Base-by-base conservation (phyloP, 2,888 invertebrate species). In the Trissolcus japonicus region DNA sequence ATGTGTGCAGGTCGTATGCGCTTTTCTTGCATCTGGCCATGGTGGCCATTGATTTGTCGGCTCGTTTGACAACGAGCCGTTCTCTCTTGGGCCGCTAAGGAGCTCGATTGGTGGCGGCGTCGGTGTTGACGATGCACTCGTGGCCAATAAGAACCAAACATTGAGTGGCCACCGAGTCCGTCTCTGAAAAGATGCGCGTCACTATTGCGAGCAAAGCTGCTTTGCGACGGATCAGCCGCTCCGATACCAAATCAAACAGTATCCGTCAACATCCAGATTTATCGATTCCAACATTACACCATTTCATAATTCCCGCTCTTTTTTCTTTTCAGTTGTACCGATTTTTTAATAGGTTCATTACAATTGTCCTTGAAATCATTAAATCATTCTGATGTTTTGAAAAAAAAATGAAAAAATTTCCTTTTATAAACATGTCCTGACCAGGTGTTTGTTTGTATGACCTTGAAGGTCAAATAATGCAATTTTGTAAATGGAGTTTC, bases 101-200 rank as follows among this genome's bases (percentile, higher is more conserved):
- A 35, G 46, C 46, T 46, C 50, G 41, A 21, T 56, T 66, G 56
- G 56, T 29, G 41, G 19, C 29, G 35, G 53, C 51, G 35, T 62
- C 48, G 14, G 17, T 50, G 35, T 19, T 46, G 46, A 46, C 46
- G 46, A 43, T 29, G 19, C 17, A 54, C 66, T 57, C 78, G 75
- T 79, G 80, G 72, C 80, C 80, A 79, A 82, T 75, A 41, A 56
- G 67, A 73, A 76, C 75, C 77, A 76, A 81, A 82, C 82, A 82
- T 81, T 81, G 80, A 78, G 78, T 80, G 79, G 79, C 72, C 79
- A 6, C 21, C 43, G 29, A 48, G n/a, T 25, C 54, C 54, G 19
- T 19, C 51, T 60, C 35, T 16, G 55, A 68, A 68, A 82, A 80
- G 80, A 80, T 78, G 82, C 75, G 79, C 80, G 72, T 73, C 77